Evolutionary conservation across 2,888 invertebrate genomes (phyloP).

Genomic region (Agrochola lychnidis): DNA sequence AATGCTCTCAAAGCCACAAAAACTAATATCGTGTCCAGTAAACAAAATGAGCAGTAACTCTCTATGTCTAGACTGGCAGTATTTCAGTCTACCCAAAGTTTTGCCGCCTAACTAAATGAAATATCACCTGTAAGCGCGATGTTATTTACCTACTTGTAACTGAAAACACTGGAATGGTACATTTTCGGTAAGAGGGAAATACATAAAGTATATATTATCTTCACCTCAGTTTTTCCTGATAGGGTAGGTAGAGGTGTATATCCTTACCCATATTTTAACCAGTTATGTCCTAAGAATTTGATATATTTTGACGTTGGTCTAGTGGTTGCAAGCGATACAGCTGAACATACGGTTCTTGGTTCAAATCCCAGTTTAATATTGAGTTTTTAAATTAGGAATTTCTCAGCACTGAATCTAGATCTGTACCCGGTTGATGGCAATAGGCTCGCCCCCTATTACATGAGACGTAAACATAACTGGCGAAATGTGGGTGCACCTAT

Average conservation of each 20-base stretch:
- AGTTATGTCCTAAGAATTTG: too few relatives aligned
- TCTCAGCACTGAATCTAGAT: too few relatives aligned
- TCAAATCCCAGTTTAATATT: too few relatives aligned
- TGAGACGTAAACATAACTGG: too few relatives aligned
- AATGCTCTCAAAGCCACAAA: constrained; percentile 18
- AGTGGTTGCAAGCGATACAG: too few relatives aligned
- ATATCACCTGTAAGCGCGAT: constrained; percentile 29
- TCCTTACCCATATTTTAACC: neutral
- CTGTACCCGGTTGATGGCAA: too few relatives aligned
- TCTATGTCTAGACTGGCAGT: constrained; percentile 33
- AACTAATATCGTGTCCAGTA: constrained; percentile 22
- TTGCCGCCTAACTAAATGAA: constrained; percentile 37
- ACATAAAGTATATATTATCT: neutral
- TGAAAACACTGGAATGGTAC: constrained; percentile 4
- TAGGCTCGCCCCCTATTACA: too few relatives aligned
- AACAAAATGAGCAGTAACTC: constrained; percentile 28
- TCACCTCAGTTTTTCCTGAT: too few relatives aligned
- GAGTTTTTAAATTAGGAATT: too few relatives aligned
- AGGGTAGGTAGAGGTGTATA: neutral
- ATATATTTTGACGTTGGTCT: too few relatives aligned
- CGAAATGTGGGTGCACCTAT: too few relatives aligned
- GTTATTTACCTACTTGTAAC: constrained; percentile 2
- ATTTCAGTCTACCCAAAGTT: constrained; percentile 37
- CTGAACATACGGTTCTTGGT: too few relatives aligned
- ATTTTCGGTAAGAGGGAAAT: neutral